phyloP scores from a whole-genome alignment of 2,113 vertebrate species.

The Toxotes chatareus region DNA sequence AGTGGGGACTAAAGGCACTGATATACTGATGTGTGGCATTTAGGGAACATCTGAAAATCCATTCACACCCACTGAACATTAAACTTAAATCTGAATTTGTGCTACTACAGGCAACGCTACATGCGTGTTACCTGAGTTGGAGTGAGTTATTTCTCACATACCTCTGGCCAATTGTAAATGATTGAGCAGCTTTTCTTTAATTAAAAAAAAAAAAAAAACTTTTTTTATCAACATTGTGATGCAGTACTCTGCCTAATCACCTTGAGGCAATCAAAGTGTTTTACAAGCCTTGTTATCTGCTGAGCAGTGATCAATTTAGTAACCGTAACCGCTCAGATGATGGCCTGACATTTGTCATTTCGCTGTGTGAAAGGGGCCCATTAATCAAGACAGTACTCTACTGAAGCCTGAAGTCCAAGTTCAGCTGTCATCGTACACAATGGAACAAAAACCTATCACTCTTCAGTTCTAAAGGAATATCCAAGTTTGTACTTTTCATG shows the following conservation, averaged over 20 bases:
- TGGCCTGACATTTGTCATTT: neutral
- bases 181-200: neutral
- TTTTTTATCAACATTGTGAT: neutral
- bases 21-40: no score
- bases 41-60: no score
- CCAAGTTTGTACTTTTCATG: neutral
- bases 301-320: conserved; percentile 5
- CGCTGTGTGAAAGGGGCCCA: neutral
- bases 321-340: neutral
- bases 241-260: neutral
- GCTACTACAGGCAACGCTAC: neutral
- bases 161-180: neutral
- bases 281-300: neutral
- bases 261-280: neutral
- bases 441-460: neutral
- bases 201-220: neutral
- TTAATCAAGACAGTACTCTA: neutral
- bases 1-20: no score
- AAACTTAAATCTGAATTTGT: neutral
- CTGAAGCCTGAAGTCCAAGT: neutral
- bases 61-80: neutral
- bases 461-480: neutral
- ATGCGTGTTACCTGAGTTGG: neutral
- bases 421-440: neutral
- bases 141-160: neutral